These are phyloP conservation scores for Omphaloscelis lunosa DNA, from an alignment of 2,888 invertebrate genomes.

Conservation along the genomic window DNA sequence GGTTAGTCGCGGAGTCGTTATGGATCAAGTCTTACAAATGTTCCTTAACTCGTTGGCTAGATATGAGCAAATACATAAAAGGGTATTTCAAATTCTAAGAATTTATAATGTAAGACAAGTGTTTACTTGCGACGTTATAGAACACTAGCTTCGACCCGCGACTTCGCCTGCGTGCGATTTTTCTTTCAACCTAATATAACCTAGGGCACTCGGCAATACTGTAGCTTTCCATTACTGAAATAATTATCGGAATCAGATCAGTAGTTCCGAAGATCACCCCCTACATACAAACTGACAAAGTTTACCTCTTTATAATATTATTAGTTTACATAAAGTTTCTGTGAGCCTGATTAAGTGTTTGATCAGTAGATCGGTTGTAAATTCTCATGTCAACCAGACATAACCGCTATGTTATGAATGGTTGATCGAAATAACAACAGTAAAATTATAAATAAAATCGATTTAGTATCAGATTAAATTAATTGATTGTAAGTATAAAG, in stretches of 20 bases:
- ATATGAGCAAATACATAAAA: slow-evolving; percentile 2
- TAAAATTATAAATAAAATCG: slow-evolving; percentile 5
- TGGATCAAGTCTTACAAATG: slow-evolving; percentile 1
- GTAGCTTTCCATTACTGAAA: not conserved
- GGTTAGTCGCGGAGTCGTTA: not conserved
- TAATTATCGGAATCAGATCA: not conserved
- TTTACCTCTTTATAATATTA: no score
- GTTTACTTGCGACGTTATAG: not conserved
- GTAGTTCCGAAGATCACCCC: not conserved
- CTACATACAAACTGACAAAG: no score
- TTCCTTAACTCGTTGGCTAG: not conserved
- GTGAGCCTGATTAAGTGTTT: not conserved
- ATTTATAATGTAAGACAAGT: not conserved
- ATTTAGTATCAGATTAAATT: slow-evolving; percentile 29
- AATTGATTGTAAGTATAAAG: slow-evolving; percentile 36
- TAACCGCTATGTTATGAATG: not conserved
- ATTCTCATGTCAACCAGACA: slow-evolving; percentile 2
- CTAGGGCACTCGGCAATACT: not conserved
- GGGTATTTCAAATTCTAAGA: not conserved
- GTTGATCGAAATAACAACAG: slow-evolving; percentile 19
- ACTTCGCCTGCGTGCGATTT: not conserved
- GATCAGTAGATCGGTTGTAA: slow-evolving; percentile 5
- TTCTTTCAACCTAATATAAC: no score
- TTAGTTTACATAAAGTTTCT: not conserved
- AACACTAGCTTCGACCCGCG: not conserved